Percentiles rank a stretch among this genome's conserved stretches.
These are phyloP conservation scores for Tenthredo scrophulariae DNA, from an alignment of 2,888 invertebrate genomes.

Conservation along the genomic window DNA sequence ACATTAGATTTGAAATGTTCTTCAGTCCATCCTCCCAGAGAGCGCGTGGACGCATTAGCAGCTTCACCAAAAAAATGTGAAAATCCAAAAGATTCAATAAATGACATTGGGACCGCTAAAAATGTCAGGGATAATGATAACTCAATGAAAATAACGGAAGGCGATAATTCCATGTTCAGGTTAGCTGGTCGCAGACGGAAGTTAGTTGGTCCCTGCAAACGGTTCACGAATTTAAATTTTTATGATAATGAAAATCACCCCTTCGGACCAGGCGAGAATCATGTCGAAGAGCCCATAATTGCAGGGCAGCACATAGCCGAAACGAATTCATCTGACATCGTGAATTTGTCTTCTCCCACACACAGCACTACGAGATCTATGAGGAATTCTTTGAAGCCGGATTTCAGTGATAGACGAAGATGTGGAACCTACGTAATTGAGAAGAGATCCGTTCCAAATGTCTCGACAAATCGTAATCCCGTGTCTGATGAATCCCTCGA, in stretches of 20 bases:
- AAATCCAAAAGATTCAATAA: neutral
- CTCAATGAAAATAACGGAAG: neutral
- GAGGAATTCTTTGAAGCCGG: slow-evolving; percentile 2
- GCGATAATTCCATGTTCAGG: neutral
- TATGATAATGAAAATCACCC: neutral
- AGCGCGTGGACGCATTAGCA: neutral
- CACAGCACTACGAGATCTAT: neutral
- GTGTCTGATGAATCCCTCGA: slow-evolving; percentile 54
- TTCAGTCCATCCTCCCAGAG: neutral
- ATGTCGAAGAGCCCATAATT: neutral
- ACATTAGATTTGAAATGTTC: neutral
- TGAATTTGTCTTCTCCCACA: neutral
- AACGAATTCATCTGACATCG: neutral
- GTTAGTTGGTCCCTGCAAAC: neutral
- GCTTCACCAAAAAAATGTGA: neutral
- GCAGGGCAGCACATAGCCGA: neutral
- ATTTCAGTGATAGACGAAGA: slow-evolving; percentile 50
- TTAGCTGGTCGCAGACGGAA: slow-evolving; percentile 4
- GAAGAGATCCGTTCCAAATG: slow-evolving; percentile 33
- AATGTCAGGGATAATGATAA: neutral
- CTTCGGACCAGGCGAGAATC: neutral
- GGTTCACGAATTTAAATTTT: neutral
- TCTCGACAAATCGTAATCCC: neutral
- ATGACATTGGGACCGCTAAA: neutral
- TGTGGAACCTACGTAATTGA: slow-evolving; percentile 61